Conservation (phyloP, 2,888 invertebrate species). For the Thereva nobilitata region DNA sequence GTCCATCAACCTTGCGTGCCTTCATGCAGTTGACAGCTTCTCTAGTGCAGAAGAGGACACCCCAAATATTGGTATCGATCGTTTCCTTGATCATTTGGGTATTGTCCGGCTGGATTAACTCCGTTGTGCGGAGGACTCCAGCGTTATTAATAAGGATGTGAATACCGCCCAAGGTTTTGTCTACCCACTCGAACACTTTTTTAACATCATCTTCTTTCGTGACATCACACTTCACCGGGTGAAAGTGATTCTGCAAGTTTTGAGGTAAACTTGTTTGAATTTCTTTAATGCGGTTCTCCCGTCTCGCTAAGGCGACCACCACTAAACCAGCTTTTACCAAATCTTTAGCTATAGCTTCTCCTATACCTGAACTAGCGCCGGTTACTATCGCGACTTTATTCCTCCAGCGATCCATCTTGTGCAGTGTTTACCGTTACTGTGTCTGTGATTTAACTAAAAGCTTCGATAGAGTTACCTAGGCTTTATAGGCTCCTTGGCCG, state of each 20-base stretch:
- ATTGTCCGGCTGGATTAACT: slow-evolving; percentile 44
- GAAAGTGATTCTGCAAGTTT: slow-evolving; percentile 50
- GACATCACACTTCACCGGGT: slow-evolving; percentile 61
- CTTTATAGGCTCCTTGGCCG: no score
- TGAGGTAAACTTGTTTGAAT: slow-evolving; percentile 48
- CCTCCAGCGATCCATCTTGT: slow-evolving; percentile 63
- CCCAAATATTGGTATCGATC: slow-evolving; percentile 60
- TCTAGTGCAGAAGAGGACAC: slow-evolving; percentile 58
- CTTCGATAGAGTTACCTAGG: no score
- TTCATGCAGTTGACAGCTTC: slow-evolving; percentile 60
- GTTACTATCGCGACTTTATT: slow-evolving; percentile 66
- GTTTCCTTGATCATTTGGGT: slow-evolving; percentile 48
- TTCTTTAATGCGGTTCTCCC: slow-evolving; percentile 55
- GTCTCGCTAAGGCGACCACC: slow-evolving; percentile 62
- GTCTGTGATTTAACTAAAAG: neutral
- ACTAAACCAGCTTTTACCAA: slow-evolving; percentile 60
- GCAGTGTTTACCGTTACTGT: neutral
- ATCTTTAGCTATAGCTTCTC: slow-evolving; percentile 58
- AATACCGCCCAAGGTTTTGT: slow-evolving; percentile 60
- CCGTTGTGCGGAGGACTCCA: slow-evolving; percentile 43
- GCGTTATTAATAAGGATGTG: slow-evolving; percentile 67
- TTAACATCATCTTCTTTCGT: slow-evolving; percentile 61
- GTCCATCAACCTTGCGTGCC: slow-evolving; percentile 58
- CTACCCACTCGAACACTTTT: slow-evolving; percentile 60
- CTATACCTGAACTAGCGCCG: slow-evolving; percentile 67